A percentile compares a stretch with the other conserved stretches of the same genome.
Conservation (phyloP, 1,140 invertebrate genomes). For the Bicyclus anynana region DNA sequence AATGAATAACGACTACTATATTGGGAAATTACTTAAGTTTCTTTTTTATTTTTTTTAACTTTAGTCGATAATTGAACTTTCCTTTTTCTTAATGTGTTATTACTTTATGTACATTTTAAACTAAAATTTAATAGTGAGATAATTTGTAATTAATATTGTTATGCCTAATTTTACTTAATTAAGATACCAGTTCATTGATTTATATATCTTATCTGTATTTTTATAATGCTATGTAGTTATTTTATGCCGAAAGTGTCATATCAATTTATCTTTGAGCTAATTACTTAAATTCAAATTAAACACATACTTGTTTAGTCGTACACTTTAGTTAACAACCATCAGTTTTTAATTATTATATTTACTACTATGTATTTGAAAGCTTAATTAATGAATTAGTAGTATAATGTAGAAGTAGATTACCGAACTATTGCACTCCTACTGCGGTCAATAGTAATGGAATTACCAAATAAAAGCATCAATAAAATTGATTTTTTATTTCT, state of each 20-base stretch:
- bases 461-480: background rate
- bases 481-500: background rate
- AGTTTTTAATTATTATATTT: no score
- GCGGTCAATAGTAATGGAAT: background rate
- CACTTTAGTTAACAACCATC: background rate
- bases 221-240: conserved; percentile 9
- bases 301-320: conserved; percentile 4
- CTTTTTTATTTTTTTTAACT: background rate
- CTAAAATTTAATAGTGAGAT: conserved; percentile 10
- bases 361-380: no score
- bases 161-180: background rate
- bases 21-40: background rate
- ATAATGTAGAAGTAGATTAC: background rate
- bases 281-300: no score
- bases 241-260: conserved; percentile 18
- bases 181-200: background rate
- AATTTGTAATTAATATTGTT: conserved; percentile 4
- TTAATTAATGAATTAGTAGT: no score
- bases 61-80: background rate
- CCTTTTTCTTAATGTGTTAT: background rate
- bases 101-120: conserved; percentile 1
- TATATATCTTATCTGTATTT: background rate
- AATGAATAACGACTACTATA: no score
- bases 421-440: background rate
- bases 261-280: conserved; percentile 10